Evolutionary conservation across 2,888 invertebrate species (phyloP).

Genomic region (Antheraea assamensis): DNA sequence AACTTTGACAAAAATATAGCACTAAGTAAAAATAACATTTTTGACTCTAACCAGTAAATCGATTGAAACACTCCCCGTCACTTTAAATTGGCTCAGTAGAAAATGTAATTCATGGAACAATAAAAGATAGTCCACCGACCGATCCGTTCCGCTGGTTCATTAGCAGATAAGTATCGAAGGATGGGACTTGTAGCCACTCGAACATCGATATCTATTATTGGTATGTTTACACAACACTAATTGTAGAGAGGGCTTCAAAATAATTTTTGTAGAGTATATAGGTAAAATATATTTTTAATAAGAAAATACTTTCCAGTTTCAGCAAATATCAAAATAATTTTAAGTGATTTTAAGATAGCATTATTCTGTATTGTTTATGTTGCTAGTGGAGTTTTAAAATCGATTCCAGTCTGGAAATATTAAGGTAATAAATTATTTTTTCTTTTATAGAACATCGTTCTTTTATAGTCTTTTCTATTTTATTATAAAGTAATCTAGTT

Average conservation of each 20-base stretch:
- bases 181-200: conserved; percentile 30
- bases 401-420: not conserved
- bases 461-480: not conserved
- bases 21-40: not conserved
- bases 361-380: not conserved
- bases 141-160: conserved; percentile 57
- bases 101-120: conserved; percentile 61
- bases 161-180: conserved; percentile 55
- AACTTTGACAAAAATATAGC: no score
- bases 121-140: conserved; percentile 53
- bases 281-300: no score
- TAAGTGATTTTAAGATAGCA: not conserved
- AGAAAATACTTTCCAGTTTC: no score
- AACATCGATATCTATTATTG: conserved; percentile 35
- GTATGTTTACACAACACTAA: conserved; percentile 9
- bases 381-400: not conserved
- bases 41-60: conserved; percentile 16
- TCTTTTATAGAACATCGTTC: not conserved
- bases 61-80: conserved; percentile 29
- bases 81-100: conserved; percentile 45
- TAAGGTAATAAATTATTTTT: not conserved
- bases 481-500: not conserved
- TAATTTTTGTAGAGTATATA: not conserved
- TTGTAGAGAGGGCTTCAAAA: not conserved
- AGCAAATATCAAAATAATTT: not conserved